Evolutionary conservation across 2,797 vertebrate species (phyloP), one percentile per base, ranked within the genome.

Genomic region (Sebastes minor): DNA sequence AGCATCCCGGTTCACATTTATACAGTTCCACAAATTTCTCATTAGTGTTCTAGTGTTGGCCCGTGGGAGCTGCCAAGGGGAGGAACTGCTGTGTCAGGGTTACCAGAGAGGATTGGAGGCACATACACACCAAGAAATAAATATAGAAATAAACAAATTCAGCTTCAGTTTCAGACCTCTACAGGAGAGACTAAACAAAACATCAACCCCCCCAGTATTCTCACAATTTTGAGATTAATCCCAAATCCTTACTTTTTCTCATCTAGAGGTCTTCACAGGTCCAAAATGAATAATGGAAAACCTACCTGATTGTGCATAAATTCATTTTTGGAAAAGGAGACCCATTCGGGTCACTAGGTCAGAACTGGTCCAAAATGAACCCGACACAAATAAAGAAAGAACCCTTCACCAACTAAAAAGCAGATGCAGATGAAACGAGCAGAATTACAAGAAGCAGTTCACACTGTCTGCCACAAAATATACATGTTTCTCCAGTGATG

Each of bases 71-170:
- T 25, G 63, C 56, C 25, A 27, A 73, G 38, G 20, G 5, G 20
- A 61, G 25, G 46, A 62, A 68, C 30, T 80, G 78, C 63, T 68
- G 74, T 27, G 69, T 67, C 63, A 80, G 63, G 18, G 13, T 27
- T 59, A 49, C 74, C 12, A 55, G 8, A 10, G 14, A 76, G 30
- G 20, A 38, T 6, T 22, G 13, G 20, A 59, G 27, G 70, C 4
- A 22, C 22, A 70, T 1, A n/a, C 42, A 25, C 16, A 46, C 27
- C 4, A 22, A 57, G 5, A 66, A 14, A 60, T 38, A 20, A 30
- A 61, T 42, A 16, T 42, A 16, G 38, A 42, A 42, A 42, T 42
- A 46, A 46, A 46, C 42, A n/a, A 53, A 53, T 53, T 53, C 49
- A 22, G 8, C 49, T 53, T 9, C 49, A 53, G 49, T 20, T 61